phyloP scores from a whole-genome alignment of 2,113 vertebrate species.

The Daboia siamensis region DNA sequence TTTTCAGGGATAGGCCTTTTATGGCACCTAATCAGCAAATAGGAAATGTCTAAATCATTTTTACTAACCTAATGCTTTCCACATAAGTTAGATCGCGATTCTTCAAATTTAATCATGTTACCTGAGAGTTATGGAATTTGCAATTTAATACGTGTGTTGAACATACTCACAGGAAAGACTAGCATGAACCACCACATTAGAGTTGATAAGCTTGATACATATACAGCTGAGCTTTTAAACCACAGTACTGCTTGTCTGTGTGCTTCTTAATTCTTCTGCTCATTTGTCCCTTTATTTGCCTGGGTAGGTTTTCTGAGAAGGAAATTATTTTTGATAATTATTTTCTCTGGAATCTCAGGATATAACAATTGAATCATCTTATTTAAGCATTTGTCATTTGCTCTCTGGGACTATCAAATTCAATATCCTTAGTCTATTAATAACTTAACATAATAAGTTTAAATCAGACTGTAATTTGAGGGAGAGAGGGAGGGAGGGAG shows the following conservation, averaged over 20 bases:
- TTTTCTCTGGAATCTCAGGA: conserved; percentile 58
- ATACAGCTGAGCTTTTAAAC: background rate
- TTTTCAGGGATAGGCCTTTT: background rate
- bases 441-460: conserved; percentile 61
- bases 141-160: background rate
- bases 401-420: conserved; percentile 56
- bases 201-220: conserved; percentile 21
- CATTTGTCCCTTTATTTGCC: conserved; percentile 42
- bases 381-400: conserved; percentile 63
- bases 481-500: conserved; percentile 9
- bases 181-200: conserved; percentile 3
- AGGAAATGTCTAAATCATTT: background rate
- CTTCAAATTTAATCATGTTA: background rate
- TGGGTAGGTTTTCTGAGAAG: conserved; percentile 57
- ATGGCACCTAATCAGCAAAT: background rate
- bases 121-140: background rate
- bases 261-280: conserved; percentile 31
- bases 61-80: background rate
- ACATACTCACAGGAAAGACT: background rate
- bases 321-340: conserved; percentile 53
- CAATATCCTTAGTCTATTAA: conserved; percentile 63
- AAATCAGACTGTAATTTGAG: conserved; percentile 48
- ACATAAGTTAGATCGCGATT: background rate
- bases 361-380: conserved; percentile 60
- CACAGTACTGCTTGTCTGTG: conserved; percentile 1